A percentile compares a stretch with the other conserved stretches of the same genome.
phyloP scores from a whole-genome alignment of 2,113 vertebrate species.

The Colossoma macropomum region DNA sequence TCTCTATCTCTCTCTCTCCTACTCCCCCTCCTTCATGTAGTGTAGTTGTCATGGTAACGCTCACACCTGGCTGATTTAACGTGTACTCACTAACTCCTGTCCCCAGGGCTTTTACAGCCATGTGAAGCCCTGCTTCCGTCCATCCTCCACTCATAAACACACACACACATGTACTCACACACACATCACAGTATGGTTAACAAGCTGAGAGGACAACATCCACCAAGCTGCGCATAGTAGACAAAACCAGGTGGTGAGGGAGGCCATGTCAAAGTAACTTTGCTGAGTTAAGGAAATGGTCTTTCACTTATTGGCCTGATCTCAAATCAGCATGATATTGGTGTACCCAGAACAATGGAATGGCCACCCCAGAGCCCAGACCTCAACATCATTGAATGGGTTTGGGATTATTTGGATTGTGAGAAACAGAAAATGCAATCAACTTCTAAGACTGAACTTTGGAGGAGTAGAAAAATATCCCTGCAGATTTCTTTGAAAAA shows the following conservation, averaged over 20 bases:
- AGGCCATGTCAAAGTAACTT: not conserved
- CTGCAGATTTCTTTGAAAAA: no score
- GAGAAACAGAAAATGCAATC: no score
- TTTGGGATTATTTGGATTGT: no score
- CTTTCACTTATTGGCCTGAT: not conserved
- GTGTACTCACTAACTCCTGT: constrained; percentile 44
- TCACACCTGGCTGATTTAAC: constrained; percentile 57
- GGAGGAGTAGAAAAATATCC: no score
- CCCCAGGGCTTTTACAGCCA: constrained; percentile 54
- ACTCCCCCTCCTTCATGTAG: not conserved
- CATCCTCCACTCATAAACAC: constrained; percentile 49
- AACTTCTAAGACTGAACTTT: no score
- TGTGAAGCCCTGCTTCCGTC: constrained; percentile 49
- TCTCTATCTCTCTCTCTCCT: not conserved
- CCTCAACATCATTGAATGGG: no score
- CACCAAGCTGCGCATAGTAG: constrained; percentile 21
- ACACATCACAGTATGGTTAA: constrained; percentile 47
- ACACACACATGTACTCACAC: constrained; percentile 38
- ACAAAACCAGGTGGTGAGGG: not conserved
- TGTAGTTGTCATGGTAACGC: constrained; percentile 54
- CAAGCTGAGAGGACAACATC: constrained; percentile 43
- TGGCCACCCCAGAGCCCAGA: no score
- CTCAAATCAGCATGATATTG: constrained; percentile 8
- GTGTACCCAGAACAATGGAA: no score
- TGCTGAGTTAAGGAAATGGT: not conserved